Percentiles rank a stretch among this genome's conserved stretches.
Conservation (phyloP, 2,113 vertebrate species). For the Oreochromis aureus region DNA sequence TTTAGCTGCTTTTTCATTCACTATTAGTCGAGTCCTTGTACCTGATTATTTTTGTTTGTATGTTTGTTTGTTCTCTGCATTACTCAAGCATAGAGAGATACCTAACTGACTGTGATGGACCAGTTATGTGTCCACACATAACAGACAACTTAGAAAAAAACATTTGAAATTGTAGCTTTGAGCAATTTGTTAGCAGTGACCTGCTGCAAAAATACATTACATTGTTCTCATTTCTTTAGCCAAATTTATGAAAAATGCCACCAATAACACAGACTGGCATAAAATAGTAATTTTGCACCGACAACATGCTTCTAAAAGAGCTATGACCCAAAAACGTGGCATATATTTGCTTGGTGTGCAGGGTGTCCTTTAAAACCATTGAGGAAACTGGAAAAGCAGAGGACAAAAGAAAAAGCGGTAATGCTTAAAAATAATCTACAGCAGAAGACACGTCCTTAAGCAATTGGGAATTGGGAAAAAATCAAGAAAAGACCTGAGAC, state of each 20-base stretch:
- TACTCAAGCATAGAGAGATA: background rate
- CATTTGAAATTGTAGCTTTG: background rate
- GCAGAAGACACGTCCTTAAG: background rate
- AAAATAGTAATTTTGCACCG: background rate
- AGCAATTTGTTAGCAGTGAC: background rate
- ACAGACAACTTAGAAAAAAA: background rate
- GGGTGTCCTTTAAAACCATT: background rate
- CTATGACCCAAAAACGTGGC: background rate
- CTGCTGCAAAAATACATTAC: background rate
- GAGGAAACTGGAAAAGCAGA: background rate
- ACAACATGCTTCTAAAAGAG: background rate
- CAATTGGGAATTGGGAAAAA: background rate
- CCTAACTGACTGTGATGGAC: background rate
- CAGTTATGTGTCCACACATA: background rate
- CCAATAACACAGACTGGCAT: accelerated
- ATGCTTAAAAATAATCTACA: background rate
- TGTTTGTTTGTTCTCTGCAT: background rate
- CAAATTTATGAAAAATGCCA: background rate
- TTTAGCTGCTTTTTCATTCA: background rate
- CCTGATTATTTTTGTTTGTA: background rate
- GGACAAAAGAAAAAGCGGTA: background rate
- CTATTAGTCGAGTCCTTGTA: background rate
- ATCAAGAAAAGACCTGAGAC: background rate
- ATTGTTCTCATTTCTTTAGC: background rate
- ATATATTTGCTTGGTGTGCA: background rate